These are phyloP conservation scores for Chromobotia macracanthus DNA, from an alignment of 2,797 vertebrate genomes.

Conservation along the genomic window DNA sequence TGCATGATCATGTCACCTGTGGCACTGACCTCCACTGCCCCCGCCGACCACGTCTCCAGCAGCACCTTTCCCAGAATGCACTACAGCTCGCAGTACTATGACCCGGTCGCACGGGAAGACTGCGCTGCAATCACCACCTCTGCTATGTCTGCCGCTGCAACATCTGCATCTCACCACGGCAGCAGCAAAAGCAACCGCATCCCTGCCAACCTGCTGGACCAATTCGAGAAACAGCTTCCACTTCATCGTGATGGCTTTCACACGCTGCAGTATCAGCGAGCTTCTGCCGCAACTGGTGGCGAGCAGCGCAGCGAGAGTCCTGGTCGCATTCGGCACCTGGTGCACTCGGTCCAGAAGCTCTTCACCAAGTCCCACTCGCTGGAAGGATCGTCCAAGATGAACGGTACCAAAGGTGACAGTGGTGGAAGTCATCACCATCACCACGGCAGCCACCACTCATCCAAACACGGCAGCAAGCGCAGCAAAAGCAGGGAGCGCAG, in stretches of 20 bases:
- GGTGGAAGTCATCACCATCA: slow-evolving; percentile 81
- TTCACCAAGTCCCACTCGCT: slow-evolving; percentile 99
- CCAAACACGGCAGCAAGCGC: slow-evolving; percentile 89
- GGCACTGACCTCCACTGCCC: slow-evolving; percentile 74
- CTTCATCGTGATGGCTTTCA: slow-evolving; percentile 97
- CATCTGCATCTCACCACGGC: slow-evolving; percentile 78
- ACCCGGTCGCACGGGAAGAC: slow-evolving; percentile 88
- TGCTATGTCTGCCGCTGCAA: slow-evolving; percentile 74
- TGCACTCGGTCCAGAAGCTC: slow-evolving; percentile 98
- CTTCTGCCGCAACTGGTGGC: slow-evolving; percentile 75
- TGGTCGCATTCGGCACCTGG: slow-evolving; percentile 94
- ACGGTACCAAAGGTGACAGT: slow-evolving; percentile 89
- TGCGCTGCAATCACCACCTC: slow-evolving; percentile 83
- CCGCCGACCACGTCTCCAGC: slow-evolving; percentile 93
- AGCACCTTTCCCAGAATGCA: slow-evolving; percentile 99
- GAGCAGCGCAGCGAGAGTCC: slow-evolving; percentile 96
- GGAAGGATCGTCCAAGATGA: slow-evolving; percentile 95
- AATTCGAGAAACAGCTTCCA: slow-evolving; percentile 97
- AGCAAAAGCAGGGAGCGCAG: slow-evolving; percentile 96
- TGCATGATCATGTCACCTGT: slow-evolving; percentile 92
- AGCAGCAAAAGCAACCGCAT: slow-evolving; percentile 90
- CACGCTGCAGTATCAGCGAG: slow-evolving; percentile 96
- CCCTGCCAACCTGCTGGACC: slow-evolving; percentile 94
- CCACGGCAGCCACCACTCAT: slow-evolving; percentile 85
- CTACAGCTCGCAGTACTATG: slow-evolving; percentile 93